Conservation (phyloP, 2,113 vertebrate species). For the Saguinus imperator region DNA sequence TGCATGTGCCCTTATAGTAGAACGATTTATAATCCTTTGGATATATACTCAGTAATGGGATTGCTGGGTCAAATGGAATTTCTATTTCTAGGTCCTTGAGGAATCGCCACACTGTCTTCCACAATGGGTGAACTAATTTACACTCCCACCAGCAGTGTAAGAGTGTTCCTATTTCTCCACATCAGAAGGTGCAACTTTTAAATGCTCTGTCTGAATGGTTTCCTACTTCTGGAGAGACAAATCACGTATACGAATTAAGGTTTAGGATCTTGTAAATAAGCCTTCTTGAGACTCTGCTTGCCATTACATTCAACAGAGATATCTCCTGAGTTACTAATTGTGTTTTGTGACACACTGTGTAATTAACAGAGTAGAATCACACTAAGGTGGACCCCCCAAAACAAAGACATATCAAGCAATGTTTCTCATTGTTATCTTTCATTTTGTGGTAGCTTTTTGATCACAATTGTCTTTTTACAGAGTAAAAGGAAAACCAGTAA, state of each 20-base stretch:
- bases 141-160: too few relatives aligned
- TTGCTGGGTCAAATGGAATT: too few relatives aligned
- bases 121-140: too few relatives aligned
- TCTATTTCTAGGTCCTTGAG: too few relatives aligned
- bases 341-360: not conserved
- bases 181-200: too few relatives aligned
- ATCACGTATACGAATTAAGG: not conserved
- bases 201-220: not conserved
- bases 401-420: not conserved
- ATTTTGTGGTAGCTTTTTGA: not conserved
- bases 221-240: not conserved
- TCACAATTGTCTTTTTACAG: not conserved
- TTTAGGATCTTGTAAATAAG: not conserved
- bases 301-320: not conserved
- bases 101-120: too few relatives aligned
- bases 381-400: not conserved
- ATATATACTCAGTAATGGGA: too few relatives aligned
- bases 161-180: too few relatives aligned
- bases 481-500: not conserved
- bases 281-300: not conserved
- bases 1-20: too few relatives aligned
- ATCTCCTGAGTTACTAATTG: not conserved
- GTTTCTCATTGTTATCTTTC: not conserved
- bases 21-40: too few relatives aligned
- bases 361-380: not conserved